Evolutionary conservation across 53 echinoderm and acorn worm genomes (phyloP).

Genomic region (Echinometra lucunter): DNA sequence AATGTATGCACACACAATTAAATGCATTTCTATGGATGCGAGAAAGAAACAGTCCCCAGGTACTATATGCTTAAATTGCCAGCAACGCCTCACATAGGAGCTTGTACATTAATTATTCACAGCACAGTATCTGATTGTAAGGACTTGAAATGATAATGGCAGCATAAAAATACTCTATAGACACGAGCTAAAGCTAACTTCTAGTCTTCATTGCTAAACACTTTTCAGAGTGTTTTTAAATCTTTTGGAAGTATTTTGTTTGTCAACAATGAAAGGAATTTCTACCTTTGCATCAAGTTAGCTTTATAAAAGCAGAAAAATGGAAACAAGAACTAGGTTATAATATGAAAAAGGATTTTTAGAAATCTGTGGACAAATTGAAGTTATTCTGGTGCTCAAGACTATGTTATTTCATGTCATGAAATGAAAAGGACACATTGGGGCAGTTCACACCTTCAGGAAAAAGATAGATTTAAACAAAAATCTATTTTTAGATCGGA

Average conservation of each 20-base stretch:
- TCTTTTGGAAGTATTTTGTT: not conserved
- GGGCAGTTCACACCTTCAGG: too few species aligned
- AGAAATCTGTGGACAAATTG: not conserved
- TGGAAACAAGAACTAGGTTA: too few species aligned
- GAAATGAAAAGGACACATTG: too few species aligned
- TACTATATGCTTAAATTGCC: conserved; percentile 32
- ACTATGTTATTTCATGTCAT: too few species aligned
- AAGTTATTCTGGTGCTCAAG: not conserved
- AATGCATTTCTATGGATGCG: not conserved
- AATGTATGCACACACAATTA: not conserved
- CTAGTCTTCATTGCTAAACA: conserved; percentile 27
- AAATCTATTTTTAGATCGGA: too few species aligned
- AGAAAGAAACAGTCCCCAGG: not conserved
- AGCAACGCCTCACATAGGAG: not conserved
- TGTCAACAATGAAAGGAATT: not conserved
- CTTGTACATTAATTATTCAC: conserved; percentile 29
- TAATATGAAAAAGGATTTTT: not conserved
- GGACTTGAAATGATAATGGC: conserved; percentile 37
- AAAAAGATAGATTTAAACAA: too few species aligned
- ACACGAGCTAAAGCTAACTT: not conserved
- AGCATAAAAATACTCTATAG: conserved; percentile 19
- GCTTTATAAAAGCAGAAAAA: not conserved
- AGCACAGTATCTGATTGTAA: conserved; percentile 19
- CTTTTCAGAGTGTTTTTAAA: not conserved
- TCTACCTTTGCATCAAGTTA: not conserved